Evolutionary conservation across 2,888 invertebrate species (phyloP), one percentile per base, ranked within the genome.

Genomic region (Ormia ochracea): DNA sequence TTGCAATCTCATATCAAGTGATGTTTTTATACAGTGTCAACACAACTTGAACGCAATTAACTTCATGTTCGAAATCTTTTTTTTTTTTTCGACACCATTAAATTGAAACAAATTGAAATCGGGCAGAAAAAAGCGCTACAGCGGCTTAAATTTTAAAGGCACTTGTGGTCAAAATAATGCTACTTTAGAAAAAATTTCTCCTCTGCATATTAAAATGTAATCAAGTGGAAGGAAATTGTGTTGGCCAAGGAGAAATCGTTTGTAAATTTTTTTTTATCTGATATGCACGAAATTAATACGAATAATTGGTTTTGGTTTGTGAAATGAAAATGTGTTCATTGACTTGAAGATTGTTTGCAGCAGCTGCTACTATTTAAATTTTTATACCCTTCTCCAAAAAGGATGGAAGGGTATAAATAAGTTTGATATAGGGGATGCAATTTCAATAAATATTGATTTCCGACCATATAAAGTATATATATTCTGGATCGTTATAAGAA

Each of bases 1-100:
- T 58, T 59, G 75, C 68, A 75, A 48, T 75, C 61, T 61, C 68
- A 68, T 68, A 52, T 68, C 68, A 69, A 75, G 45, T 69, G 43
- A 59, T 68, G 52, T 50, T 28, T 72, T 58, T 48, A n/a, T 48
- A 10, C 26, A 23, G 52, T 52, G 68, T 54, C 23, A 50, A 12
- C 50, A 52, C 33, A 31, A 17, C 43, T 33, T 36, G 19, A 7
- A 23, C 19, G 9, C 45, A n/a, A 45, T 26, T 5, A 41, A 28
- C 36, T 58, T 41, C 17, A 31, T 19, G 12, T 43, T 17, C 28
- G 23, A 12, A 36, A 38, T 50, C 21, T 19, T 48, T 70, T 59
- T 54, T 36, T 54, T 26, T 52, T 68, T 56, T 52, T 68, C 50
- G n/a, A 45, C 61, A 61, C 61, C 36, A 52, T 26, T 28, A 17